These are phyloP conservation scores for Hypomecis punctinalis DNA, from an alignment of 2,888 invertebrate species.

Conservation along the genomic window DNA sequence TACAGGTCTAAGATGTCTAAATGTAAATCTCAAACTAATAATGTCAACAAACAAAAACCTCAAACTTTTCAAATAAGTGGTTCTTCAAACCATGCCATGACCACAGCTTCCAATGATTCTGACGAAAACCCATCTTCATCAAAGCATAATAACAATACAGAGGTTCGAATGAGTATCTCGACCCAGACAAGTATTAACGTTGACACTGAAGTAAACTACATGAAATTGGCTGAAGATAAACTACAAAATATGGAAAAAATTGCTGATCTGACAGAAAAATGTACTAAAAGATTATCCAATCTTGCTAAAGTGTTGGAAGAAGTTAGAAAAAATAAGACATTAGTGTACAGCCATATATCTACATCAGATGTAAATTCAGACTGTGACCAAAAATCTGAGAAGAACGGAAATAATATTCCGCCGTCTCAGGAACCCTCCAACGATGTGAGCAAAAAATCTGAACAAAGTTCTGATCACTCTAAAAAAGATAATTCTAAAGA, in stretches of 20 bases:
- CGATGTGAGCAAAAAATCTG: conserved; percentile 35
- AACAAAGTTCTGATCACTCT: conserved; percentile 40
- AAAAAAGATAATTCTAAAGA: conserved; percentile 34
- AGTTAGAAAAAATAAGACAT: conserved; percentile 77
- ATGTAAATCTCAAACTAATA: conserved; percentile 24
- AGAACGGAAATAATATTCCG: conserved; percentile 43
- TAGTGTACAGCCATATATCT: conserved; percentile 72
- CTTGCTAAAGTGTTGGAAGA: conserved; percentile 78
- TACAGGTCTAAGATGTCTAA: conserved; percentile 18
- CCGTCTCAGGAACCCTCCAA: conserved; percentile 31
- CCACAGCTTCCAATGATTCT: conserved; percentile 56
- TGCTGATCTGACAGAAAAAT: conserved; percentile 78
- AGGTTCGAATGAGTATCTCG: conserved; percentile 58
- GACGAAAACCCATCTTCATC: conserved; percentile 44
- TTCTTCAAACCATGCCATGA: conserved; percentile 34
- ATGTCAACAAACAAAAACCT: conserved; percentile 10
- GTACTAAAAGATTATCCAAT: conserved; percentile 76
- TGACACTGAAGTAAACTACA: conserved; percentile 65
- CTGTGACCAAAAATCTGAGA: conserved; percentile 63
- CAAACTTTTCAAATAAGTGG: conserved; percentile 15
- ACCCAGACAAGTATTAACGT: conserved; percentile 68
- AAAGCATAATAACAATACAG: conserved; percentile 35
- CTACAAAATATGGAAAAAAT: conserved; percentile 81
- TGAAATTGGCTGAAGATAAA: conserved; percentile 74
- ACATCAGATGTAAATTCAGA: conserved; percentile 70